These are phyloP conservation scores for Sebastes minor DNA, from an alignment of 2,797 vertebrate species.

Conservation along the genomic window DNA sequence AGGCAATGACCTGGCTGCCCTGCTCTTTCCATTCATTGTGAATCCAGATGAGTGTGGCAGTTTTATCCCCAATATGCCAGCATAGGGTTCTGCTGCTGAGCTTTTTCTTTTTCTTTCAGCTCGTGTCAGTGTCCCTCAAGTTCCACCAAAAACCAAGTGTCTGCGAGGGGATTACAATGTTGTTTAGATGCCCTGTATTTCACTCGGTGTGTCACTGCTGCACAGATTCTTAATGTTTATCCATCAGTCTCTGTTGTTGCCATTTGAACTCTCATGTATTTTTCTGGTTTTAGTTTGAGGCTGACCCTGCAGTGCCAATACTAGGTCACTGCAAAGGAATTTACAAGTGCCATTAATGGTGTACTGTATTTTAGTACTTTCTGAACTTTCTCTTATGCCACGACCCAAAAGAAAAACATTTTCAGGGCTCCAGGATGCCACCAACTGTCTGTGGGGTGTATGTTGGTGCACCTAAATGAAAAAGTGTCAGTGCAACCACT, in stretches of 20 bases:
- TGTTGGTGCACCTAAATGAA: too few species aligned
- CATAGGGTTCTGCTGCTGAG: conserved; percentile 23
- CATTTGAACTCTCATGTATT: neutral
- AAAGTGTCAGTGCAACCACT: too few species aligned
- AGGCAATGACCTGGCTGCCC: conserved; percentile 52
- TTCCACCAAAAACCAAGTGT: neutral
- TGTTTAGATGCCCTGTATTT: neutral
- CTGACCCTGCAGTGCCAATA: neutral
- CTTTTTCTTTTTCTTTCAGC: conserved; percentile 23
- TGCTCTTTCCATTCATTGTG: conserved; percentile 65
- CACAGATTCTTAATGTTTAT: neutral
- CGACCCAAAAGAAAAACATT: neutral
- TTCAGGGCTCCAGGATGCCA: neutral
- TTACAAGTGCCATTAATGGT: neutral
- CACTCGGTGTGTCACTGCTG: neutral
- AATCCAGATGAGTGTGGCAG: conserved; percentile 61
- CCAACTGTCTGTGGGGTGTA: too few species aligned
- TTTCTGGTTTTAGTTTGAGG: neutral
- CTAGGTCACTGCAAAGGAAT: conserved; percentile 3
- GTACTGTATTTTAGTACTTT: neutral
- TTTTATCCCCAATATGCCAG: conserved; percentile 45
- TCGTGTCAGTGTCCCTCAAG: conserved; percentile 6
- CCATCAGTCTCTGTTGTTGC: neutral
- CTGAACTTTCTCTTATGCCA: neutral
- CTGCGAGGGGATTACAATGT: neutral